Evolutionary conservation across 2,888 invertebrate species (phyloP).

Genomic region (Epinotia ramella): DNA sequence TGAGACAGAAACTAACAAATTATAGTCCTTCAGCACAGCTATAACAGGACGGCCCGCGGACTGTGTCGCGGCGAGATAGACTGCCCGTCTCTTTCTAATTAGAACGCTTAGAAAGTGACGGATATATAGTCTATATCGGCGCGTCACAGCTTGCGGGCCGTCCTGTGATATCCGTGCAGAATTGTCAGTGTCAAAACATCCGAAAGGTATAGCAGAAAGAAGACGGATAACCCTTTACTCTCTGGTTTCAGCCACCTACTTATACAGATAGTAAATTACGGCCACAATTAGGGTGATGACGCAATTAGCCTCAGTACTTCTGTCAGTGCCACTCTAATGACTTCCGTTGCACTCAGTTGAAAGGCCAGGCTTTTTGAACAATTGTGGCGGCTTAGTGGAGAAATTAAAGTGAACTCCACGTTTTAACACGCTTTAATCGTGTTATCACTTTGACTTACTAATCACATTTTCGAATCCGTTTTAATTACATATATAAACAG

Average conservation of each 20-base stretch:
- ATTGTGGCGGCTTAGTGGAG: constrained; percentile 48
- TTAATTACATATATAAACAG: no score
- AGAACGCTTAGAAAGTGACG: no score
- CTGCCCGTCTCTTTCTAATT: no score
- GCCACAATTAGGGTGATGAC: constrained; percentile 56
- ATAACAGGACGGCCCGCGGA: no score
- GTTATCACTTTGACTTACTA: constrained; percentile 36
- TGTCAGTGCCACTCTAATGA: constrained; percentile 61
- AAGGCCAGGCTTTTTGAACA: constrained; percentile 52
- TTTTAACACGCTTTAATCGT: constrained; percentile 38
- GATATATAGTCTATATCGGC: no score
- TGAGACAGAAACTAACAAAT: no score
- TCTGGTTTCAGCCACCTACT: constrained; percentile 1
- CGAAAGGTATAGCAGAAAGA: not conserved
- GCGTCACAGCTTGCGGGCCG: no score
- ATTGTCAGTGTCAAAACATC: no score
- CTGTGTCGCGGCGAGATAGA: no score
- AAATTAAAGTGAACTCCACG: constrained; percentile 43
- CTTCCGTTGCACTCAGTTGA: constrained; percentile 49
- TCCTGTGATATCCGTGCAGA: no score
- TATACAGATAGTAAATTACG: constrained; percentile 56
- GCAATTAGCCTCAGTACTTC: constrained; percentile 53
- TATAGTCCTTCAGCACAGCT: no score
- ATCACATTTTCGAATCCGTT: not conserved
- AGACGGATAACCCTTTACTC: not conserved